These are phyloP conservation scores for Drosophila seclusa DNA, from an alignment of 2,888 invertebrate species.

Conservation along the genomic window DNA sequence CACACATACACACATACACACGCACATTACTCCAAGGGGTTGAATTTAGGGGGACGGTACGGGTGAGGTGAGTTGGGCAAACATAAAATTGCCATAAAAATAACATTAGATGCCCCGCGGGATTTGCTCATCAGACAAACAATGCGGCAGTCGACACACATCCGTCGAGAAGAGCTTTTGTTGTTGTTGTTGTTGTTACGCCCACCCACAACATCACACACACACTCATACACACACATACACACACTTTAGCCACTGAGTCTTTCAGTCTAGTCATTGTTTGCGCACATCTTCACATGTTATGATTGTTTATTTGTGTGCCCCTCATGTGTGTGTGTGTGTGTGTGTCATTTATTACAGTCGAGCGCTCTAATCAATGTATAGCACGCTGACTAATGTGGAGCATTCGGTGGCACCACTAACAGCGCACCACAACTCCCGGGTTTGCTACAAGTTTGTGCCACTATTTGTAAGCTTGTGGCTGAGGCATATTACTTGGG, in stretches of 20 bases:
- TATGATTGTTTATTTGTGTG: constrained; percentile 51
- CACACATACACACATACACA: constrained; percentile 8
- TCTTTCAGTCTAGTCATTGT: constrained; percentile 29
- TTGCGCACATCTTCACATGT: constrained; percentile 34
- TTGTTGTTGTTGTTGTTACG: background rate
- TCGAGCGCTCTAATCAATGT: constrained; percentile 62
- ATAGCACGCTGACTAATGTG: constrained; percentile 58
- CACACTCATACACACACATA: background rate
- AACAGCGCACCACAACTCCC: constrained; percentile 54
- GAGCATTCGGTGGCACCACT: constrained; percentile 24
- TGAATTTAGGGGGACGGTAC: background rate
- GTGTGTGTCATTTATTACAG: constrained; percentile 51
- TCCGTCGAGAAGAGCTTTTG: constrained; percentile 26
- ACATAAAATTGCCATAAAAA: constrained; percentile 68
- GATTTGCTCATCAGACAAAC: constrained; percentile 57
- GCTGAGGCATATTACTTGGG: constrained; percentile 33
- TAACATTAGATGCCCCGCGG: constrained; percentile 61
- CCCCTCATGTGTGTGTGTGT: constrained; percentile 22
- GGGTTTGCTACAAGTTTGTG: constrained; percentile 49
- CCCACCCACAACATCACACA: background rate
- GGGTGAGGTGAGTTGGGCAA: constrained; percentile 2
- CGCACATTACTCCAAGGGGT: constrained; percentile 29
- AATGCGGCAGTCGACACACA: constrained; percentile 50
- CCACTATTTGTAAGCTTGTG: constrained; percentile 68
- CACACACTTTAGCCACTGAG: background rate